Conservation (phyloP, 2,113 vertebrate species). For the Hystrix cristata region DNA sequence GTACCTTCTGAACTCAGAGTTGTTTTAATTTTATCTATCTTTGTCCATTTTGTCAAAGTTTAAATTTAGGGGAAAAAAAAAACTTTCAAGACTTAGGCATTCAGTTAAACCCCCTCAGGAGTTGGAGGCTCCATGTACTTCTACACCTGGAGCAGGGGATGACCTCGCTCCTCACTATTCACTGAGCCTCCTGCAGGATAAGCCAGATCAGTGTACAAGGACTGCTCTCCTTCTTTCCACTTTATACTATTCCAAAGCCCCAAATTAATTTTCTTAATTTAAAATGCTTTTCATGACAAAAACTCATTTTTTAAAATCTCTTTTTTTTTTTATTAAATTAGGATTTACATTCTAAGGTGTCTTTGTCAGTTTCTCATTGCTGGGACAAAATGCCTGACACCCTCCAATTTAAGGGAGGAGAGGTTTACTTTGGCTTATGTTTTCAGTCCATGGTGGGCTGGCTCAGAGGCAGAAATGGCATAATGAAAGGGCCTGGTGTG, state of each 20-base stretch:
- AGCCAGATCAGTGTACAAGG: neutral
- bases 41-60: neutral
- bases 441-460: neutral
- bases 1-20: neutral
- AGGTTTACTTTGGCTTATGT: neutral
- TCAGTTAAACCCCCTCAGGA: neutral
- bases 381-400: neutral
- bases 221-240: neutral
- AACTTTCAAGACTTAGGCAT: neutral
- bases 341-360: neutral
- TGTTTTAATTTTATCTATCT: neutral
- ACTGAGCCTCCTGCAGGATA: neutral
- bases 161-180: neutral
- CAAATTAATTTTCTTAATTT: slow-evolving; percentile 4
- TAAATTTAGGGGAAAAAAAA: neutral
- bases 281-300: neutral
- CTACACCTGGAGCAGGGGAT: neutral
- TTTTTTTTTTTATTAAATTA: neutral
- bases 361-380: neutral
- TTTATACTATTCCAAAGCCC: neutral
- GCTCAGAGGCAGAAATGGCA: neutral
- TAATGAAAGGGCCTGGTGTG: neutral
- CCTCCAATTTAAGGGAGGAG: neutral
- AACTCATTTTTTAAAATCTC: neutral
- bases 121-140: neutral